phyloP scores from a whole-genome alignment of 2,888 invertebrate species.

The Meghimatium bilineatum region DNA sequence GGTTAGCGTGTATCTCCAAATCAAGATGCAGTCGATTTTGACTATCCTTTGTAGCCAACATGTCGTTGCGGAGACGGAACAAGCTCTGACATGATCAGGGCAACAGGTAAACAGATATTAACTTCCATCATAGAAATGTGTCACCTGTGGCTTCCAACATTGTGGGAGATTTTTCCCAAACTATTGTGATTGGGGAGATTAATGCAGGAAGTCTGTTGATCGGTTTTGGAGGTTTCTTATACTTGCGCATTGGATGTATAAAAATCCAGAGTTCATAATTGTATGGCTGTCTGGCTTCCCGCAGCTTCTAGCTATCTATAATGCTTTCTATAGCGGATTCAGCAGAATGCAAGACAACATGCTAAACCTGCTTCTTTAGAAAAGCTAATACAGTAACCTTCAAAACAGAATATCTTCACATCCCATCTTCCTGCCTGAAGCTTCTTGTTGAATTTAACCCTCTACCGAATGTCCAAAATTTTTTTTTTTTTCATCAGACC shows the following conservation, averaged over 20 bases:
- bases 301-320: background rate
- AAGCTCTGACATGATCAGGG: no score
- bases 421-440: no score
- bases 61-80: no score
- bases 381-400: background rate
- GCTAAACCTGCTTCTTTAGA: background rate
- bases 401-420: no score
- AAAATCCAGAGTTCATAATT: background rate
- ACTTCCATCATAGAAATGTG: no score
- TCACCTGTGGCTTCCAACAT: background rate
- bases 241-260: background rate
- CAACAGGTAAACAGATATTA: no score
- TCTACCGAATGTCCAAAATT: no score
- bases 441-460: no score
- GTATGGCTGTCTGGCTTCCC: slow-evolving; percentile 12
- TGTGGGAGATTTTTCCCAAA: background rate
- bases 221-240: background rate
- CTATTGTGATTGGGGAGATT: background rate
- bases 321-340: background rate
- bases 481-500: no score
- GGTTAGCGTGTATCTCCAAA: no score
- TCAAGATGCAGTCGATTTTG: no score
- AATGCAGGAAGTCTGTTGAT: background rate
- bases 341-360: background rate
- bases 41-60: no score